A percentile compares a stretch with the other conserved stretches of the same genome.
Evolutionary conservation across 1,140 invertebrate genomes (phyloP).

Genomic region (Aphidius ervi): DNA sequence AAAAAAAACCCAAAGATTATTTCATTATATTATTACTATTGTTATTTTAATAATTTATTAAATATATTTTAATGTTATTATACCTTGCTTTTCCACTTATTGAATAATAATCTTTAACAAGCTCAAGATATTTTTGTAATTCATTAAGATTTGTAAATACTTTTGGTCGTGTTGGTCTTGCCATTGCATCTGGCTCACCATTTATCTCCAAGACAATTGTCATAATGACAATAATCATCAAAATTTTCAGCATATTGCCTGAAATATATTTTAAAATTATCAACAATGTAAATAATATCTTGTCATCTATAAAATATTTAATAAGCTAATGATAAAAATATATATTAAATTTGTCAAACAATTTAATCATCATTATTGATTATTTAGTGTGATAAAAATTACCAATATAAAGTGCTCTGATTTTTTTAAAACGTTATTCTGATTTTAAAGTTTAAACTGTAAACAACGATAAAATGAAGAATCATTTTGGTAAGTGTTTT

Average conservation of each 20-base stretch:
- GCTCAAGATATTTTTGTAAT: slow-evolving; percentile 53
- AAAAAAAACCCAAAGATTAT: no score
- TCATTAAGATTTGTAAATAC: slow-evolving; percentile 54
- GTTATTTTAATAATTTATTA: no score
- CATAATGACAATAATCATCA: neutral
- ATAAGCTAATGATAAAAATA: no score
- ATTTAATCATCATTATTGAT: neutral
- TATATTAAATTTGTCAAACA: neutral
- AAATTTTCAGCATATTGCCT: neutral
- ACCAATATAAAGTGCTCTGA: neutral
- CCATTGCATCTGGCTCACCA: slow-evolving; percentile 36
- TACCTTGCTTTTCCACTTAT: slow-evolving; percentile 58
- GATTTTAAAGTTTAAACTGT: no score
- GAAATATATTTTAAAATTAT: neutral
- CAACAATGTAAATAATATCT: neutral
- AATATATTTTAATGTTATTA: neutral
- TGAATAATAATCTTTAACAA: slow-evolving; percentile 56
- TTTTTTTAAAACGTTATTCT: no score
- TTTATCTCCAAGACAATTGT: slow-evolving; percentile 15
- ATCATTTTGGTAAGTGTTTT: no score
- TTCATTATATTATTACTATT: no score
- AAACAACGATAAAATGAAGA: no score
- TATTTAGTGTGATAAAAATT: neutral
- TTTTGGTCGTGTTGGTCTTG: slow-evolving; percentile 51
- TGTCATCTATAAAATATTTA: no score